These are phyloP conservation scores for Dicroscelio sp. DNA, from an alignment of 2,888 invertebrate genomes.

Conservation along the genomic window DNA sequence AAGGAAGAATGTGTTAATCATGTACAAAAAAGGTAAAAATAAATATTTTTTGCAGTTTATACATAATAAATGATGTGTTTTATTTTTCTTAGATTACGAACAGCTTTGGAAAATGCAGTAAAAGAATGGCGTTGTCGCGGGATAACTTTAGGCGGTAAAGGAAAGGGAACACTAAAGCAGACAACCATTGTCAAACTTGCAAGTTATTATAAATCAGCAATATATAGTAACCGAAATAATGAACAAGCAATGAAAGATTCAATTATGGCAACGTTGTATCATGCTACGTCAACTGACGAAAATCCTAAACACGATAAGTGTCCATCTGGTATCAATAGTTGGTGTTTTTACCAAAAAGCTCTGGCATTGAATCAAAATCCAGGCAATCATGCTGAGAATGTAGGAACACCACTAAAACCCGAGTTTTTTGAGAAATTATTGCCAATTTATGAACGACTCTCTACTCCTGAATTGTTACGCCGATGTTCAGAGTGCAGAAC, in stretches of 20 bases:
- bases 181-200: not conserved
- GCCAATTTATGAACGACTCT: not conserved
- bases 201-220: not conserved
- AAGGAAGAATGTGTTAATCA: not conserved
- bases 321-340: not conserved
- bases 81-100: not conserved
- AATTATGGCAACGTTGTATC: not conserved
- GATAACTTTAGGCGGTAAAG: not conserved
- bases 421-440: not conserved
- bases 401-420: not conserved
- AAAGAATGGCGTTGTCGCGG: not conserved
- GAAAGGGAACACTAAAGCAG: not conserved
- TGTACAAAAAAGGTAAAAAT: no score
- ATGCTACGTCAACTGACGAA: not conserved
- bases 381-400: not conserved
- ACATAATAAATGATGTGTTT: not conserved
- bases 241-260: not conserved
- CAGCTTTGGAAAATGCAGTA: not conserved
- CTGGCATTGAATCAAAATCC: not conserved
- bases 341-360: conserved; percentile 13
- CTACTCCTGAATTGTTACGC: not conserved
- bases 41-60: no score
- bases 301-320: not conserved
- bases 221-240: not conserved
- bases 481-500: not conserved